Evolutionary conservation across 2,113 vertebrate species (phyloP).

Genomic region (Crotalus helleri): DNA sequence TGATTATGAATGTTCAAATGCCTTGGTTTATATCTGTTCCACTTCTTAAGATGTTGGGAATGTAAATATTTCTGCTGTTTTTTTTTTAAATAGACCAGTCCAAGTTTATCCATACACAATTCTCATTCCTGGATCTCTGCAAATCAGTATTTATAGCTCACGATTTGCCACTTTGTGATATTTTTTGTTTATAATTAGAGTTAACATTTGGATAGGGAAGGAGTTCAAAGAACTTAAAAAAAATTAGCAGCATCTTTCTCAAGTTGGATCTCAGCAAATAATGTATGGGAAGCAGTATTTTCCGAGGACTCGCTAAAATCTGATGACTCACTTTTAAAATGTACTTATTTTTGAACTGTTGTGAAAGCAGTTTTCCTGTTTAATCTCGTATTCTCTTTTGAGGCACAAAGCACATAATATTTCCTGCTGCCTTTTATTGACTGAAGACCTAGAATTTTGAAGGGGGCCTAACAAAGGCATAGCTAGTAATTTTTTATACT

Average conservation of each 20-base stretch:
- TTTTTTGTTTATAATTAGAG: neutral
- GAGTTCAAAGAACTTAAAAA: neutral
- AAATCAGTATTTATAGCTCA: neutral
- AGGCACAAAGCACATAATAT: conserved; percentile 24
- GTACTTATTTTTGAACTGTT: neutral
- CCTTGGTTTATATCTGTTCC: neutral
- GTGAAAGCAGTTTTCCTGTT: conserved; percentile 8
- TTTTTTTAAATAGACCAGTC: neutral
- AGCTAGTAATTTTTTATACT: conserved; percentile 20
- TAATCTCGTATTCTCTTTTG: conserved; percentile 29
- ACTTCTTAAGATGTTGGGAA: neutral
- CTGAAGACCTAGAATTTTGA: conserved; percentile 36
- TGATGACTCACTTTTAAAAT: neutral
- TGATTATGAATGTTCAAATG: neutral
- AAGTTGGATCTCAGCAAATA: neutral
- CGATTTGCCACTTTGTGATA: neutral
- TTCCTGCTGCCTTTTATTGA: conserved; percentile 44
- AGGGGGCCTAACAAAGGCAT: conserved; percentile 27
- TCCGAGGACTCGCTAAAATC: neutral
- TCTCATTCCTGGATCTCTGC: neutral
- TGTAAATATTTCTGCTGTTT: neutral
- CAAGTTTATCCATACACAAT: neutral
- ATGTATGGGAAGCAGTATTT: neutral
- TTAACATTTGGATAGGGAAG: neutral
- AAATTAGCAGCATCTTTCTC: neutral